Conservation (phyloP, 2,888 invertebrate genomes). For the Sesia bembeciformis region DNA sequence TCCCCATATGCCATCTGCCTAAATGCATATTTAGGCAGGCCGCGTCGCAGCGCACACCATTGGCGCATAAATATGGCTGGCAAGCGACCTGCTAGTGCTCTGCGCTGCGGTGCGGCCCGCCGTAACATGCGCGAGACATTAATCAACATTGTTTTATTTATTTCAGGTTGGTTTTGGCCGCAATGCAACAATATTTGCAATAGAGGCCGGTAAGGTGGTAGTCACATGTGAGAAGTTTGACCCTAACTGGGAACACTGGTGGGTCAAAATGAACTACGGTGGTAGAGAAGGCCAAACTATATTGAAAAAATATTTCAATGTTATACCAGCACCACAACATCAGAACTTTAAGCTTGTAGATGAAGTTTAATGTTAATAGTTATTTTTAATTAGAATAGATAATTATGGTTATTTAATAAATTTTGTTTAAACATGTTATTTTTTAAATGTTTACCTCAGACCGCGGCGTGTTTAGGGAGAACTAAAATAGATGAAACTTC, state of each 20-base stretch:
- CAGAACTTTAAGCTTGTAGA: constrained; percentile 85
- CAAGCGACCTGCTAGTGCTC: no score
- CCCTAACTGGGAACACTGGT: constrained; percentile 84
- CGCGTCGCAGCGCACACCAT: no score
- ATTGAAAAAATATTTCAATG: constrained; percentile 89
- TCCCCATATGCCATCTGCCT: no score
- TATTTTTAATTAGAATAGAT: no score
- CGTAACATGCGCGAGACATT: no score
- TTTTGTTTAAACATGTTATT: no score
- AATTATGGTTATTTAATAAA: no score
- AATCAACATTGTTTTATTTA: background rate
- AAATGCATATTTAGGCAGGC: no score
- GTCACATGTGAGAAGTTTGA: constrained; percentile 88
- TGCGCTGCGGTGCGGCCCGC: no score
- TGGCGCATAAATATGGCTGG: background rate
- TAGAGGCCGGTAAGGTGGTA: constrained; percentile 84
- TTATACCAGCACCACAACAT: constrained; percentile 86
- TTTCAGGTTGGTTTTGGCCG: constrained; percentile 87
- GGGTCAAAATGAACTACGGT: constrained; percentile 79
- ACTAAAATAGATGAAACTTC: no score
- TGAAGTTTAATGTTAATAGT: constrained; percentile 65
- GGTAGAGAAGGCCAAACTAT: constrained; percentile 78
- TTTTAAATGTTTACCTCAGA: no score
- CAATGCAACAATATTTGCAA: constrained; percentile 86
- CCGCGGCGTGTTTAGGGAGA: no score